Evolutionary conservation across 2,113 vertebrate species (phyloP).

Genomic region (Seriola quinqueradiata): DNA sequence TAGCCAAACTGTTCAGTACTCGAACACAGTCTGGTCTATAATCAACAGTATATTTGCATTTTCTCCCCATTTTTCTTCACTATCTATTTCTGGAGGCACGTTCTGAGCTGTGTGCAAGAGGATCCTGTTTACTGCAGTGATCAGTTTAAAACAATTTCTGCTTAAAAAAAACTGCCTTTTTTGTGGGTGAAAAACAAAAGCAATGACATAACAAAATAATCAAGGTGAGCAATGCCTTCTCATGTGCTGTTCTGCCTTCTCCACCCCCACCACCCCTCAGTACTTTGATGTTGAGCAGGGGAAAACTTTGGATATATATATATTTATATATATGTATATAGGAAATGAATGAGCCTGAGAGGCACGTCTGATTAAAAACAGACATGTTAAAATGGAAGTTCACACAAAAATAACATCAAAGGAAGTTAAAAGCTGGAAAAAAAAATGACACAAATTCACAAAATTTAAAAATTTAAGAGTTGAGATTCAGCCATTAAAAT

Average conservation of each 20-base stretch:
- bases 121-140: conserved; percentile 11
- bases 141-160: conserved; percentile 1
- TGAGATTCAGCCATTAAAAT: not conserved
- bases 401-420: conserved; percentile 1
- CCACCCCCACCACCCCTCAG: not conserved
- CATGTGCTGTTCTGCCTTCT: not conserved
- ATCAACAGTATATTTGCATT: conserved; percentile 15
- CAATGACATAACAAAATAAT: conserved; percentile 7
- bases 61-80: conserved; percentile 2
- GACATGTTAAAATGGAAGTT: not conserved
- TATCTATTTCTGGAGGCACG: not conserved
- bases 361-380: not conserved
- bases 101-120: not conserved
- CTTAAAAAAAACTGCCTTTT: not conserved
- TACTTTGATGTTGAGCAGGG: conserved; percentile 12
- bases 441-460: not conserved
- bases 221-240: not conserved
- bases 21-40: not conserved
- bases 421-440: not conserved
- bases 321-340: too few species aligned
- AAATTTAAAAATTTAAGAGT: not conserved
- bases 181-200: not conserved
- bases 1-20: not conserved
- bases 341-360: conserved; percentile 1
- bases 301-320: not conserved